Conservation (phyloP, 2,888 invertebrate genomes). For the Ernsta delagoae region DNA sequence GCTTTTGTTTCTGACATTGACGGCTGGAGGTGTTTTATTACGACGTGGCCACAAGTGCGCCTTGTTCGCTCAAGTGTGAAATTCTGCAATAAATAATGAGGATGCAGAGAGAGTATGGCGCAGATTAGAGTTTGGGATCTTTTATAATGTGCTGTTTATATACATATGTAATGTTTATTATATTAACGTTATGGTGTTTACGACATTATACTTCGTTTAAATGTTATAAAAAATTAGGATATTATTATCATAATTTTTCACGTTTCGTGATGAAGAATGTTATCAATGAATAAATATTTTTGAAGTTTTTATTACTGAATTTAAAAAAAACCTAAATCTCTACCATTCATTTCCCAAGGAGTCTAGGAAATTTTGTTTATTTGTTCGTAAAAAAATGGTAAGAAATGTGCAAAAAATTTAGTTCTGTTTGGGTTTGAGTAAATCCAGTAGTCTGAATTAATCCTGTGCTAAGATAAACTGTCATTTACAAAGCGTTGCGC, state of each 20-base stretch:
- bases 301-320: too few species aligned
- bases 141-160: background rate
- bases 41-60: conserved; percentile 22
- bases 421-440: background rate
- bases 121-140: background rate
- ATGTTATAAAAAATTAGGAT: too few species aligned
- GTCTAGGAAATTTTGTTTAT: too few species aligned
- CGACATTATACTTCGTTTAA: too few species aligned
- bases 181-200: too few species aligned
- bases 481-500: conserved; percentile 43
- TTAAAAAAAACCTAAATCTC: too few species aligned
- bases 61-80: conserved; percentile 26
- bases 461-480: conserved; percentile 44
- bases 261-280: too few species aligned
- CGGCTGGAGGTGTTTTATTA: conserved; percentile 33
- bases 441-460: conserved; percentile 13
- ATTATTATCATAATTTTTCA: too few species aligned
- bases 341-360: too few species aligned
- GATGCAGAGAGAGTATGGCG: background rate
- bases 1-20: conserved; percentile 32
- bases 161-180: too few species aligned
- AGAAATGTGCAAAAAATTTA: background rate
- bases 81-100: conserved; percentile 32
- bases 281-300: too few species aligned
- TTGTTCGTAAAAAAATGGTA: background rate